These are phyloP conservation scores for Gavia stellata DNA, from an alignment of 2,113 vertebrate species.

Conservation along the genomic window DNA sequence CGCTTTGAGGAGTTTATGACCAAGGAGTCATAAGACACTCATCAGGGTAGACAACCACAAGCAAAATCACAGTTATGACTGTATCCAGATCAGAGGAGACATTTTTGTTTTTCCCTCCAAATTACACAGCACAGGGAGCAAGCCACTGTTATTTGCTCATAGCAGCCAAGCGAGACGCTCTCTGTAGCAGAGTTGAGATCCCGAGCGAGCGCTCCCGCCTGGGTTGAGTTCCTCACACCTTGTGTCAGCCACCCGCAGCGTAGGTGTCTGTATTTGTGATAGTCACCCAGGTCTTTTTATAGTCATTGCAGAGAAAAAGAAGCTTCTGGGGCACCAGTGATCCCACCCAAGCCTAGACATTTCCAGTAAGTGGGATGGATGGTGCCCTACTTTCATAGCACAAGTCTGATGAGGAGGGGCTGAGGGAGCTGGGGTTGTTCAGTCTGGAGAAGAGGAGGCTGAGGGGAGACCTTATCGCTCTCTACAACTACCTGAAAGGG, in stretches of 20 bases:
- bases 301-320: not conserved
- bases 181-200: not conserved
- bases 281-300: not conserved
- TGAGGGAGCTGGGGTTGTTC: too few relatives aligned
- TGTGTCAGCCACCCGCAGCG: not conserved
- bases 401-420: too few relatives aligned
- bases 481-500: too few relatives aligned
- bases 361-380: not conserved
- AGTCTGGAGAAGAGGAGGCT: too few relatives aligned
- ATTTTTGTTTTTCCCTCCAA: too few relatives aligned
- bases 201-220: rapidly evolving
- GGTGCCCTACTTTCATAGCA: not conserved
- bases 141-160: not conserved
- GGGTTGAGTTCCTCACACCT: not conserved
- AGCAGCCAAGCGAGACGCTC: rapidly evolving
- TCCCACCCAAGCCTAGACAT: not conserved
- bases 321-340: not conserved
- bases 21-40: not conserved
- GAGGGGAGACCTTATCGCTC: too few relatives aligned
- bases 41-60: not conserved
- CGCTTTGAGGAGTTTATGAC: not conserved
- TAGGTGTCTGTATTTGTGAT: not conserved
- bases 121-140: not conserved
- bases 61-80: not conserved
- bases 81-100: not conserved